Base-by-base conservation (phyloP, 2,888 invertebrate genomes). In the Hydropsyche betteni region DNA sequence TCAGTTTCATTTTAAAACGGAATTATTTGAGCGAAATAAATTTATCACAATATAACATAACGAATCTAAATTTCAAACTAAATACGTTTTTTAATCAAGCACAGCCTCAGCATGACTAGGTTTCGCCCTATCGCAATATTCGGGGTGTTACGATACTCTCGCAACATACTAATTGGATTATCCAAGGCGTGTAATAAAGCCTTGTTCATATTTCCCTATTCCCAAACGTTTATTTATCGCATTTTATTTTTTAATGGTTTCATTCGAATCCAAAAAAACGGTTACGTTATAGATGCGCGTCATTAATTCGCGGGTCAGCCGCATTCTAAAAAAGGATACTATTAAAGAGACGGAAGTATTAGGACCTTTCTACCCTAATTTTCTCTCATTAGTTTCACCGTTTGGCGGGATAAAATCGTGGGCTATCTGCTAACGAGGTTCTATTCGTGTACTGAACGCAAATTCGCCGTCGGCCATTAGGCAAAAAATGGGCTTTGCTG, bases 351-450 rank as follows among this genome's bases (percentile, higher is more conserved):
- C 64, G 64, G 36, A 64, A 34, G 64, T 64, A 64, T 64, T 64
- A 36, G 64, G 36, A 64, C 36, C 34, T 77, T 68, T 74, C 69
- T 76, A 76, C 74, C 64, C 51, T 76, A 70, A 75, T 76, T 76
- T 74, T 55, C 71, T 68, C 74, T 77, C 77, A 75, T 75, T 77
- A 77, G 75, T 75, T 74, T 36, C 4, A 53, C 34, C 71, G 75
- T 68, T 75, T 64, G 58, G 52, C 16, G 36, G 51, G 8, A 64
- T 58, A 69, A 4, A 50, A 68, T 61, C 69, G 16, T 76, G 51
- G 75, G 76, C 75, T 75, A 75, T 76, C 76, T 75, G 69, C 68
- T 74, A 76, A 76, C 70, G 75, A 74, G 75, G 38, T 24, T 24
- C 64, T 38, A 74, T 74, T 50, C 10, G 38, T 24, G 69, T 64